These are phyloP conservation scores for Anodontia alba DNA, from an alignment of 2,888 invertebrate species.

Conservation along the genomic window DNA sequence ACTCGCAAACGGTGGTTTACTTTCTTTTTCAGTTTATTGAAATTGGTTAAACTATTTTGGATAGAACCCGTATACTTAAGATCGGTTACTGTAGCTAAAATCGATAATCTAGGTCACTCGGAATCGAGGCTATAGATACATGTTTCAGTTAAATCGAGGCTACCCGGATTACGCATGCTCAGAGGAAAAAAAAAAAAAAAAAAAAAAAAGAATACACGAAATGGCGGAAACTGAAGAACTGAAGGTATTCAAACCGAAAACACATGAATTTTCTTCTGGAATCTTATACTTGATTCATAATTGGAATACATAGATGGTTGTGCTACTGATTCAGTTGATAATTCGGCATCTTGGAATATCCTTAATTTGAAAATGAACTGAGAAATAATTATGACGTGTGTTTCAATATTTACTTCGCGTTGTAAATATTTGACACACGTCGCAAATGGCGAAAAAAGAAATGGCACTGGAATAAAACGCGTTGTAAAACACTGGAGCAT, in stretches of 20 bases:
- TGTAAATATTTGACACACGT: slow-evolving; percentile 56
- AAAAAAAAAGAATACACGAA: slow-evolving; percentile 36
- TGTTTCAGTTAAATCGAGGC: slow-evolving; percentile 20
- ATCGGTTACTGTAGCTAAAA: not conserved
- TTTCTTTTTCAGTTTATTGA: too few relatives aligned
- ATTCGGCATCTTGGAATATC: too few relatives aligned
- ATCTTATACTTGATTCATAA: not conserved
- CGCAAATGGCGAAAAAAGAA: slow-evolving; percentile 27
- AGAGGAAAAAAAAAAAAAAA: not conserved
- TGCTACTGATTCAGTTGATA: too few relatives aligned
- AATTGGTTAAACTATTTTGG: too few relatives aligned
- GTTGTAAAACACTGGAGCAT: not conserved
- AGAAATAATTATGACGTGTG: slow-evolving; percentile 26
- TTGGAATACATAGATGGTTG: too few relatives aligned
- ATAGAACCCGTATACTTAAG: not conserved
- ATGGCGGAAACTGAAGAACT: slow-evolving; percentile 80
- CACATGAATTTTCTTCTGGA: not conserved
- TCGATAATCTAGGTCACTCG: not conserved
- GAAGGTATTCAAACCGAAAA: slow-evolving; percentile 66
- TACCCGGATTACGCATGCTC: slow-evolving; percentile 62
- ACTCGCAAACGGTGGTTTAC: too few relatives aligned
- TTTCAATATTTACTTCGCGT: slow-evolving; percentile 47
- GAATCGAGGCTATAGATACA: slow-evolving; percentile 51
- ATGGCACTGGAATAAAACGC: not conserved
- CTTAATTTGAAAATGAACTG: too few relatives aligned